Percentiles rank a stretch among this genome's conserved stretches.
Evolutionary conservation across 2,113 vertebrate species (phyloP).

Genomic region (Larimichthys crocea): DNA sequence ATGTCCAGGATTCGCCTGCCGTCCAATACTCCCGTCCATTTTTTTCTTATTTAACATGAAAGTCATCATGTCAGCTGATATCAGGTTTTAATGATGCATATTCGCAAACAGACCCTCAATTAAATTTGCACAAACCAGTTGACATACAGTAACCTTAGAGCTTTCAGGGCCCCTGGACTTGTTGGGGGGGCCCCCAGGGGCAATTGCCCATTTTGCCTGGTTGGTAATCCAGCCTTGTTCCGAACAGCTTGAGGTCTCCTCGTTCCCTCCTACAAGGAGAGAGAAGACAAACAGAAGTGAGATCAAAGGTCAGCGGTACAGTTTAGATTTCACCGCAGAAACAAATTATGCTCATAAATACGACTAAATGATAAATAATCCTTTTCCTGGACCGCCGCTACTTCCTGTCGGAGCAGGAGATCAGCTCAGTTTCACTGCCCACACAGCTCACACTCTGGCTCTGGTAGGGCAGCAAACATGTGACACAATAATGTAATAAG

Average conservation of each 20-base stretch:
- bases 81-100: constrained; percentile 9
- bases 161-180: constrained; percentile 11
- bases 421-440: constrained; percentile 55
- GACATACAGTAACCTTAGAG: constrained; percentile 57
- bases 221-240: constrained; percentile 24
- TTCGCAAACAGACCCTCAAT: constrained; percentile 53
- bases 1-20: neutral
- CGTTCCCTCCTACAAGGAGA: constrained; percentile 9
- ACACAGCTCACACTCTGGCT: constrained; percentile 70
- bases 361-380: constrained; percentile 67
- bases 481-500: constrained; percentile 76
- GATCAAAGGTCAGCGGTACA: constrained; percentile 61
- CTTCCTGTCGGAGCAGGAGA: constrained; percentile 56
- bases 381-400: constrained; percentile 51
- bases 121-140: constrained; percentile 70
- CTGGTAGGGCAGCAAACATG: constrained; percentile 58
- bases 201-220: constrained; percentile 23
- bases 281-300: constrained; percentile 45
- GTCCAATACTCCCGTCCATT: too few relatives aligned
- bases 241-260: constrained; percentile 2
- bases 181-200: neutral
- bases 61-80: constrained; percentile 10
- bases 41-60: too few relatives aligned
- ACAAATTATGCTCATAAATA: constrained; percentile 71
- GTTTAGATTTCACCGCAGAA: constrained; percentile 52